Evolutionary conservation across 2,113 vertebrate genomes (phyloP).

Genomic region (Stigmatopora nigra): DNA sequence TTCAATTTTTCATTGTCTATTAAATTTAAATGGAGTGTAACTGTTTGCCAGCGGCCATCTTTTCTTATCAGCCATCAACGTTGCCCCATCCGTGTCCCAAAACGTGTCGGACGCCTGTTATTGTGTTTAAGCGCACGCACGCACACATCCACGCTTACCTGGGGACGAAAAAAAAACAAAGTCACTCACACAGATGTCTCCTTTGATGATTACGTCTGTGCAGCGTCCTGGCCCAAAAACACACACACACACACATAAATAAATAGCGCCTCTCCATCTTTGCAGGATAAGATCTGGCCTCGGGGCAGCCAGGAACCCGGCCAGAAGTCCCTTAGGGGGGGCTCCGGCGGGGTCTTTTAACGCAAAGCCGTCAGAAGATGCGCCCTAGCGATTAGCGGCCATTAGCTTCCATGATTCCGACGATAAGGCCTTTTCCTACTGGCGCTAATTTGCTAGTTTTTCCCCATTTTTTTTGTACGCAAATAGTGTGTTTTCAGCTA

Average conservation of each 20-base stretch:
- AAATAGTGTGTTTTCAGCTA: slow-evolving; percentile 27
- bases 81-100: slow-evolving; percentile 32
- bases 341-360: slow-evolving; percentile 12
- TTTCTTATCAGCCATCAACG: slow-evolving; percentile 43
- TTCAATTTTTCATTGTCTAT: slow-evolving; percentile 44
- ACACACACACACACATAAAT: slow-evolving; percentile 52
- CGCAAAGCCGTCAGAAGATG: slow-evolving; percentile 29
- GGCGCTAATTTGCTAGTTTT: slow-evolving; percentile 4
- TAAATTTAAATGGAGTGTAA: slow-evolving; percentile 57
- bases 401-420: slow-evolving; percentile 51
- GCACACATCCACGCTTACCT: slow-evolving; percentile 44
- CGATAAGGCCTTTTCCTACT: slow-evolving; percentile 8
- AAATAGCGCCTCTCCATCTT: slow-evolving; percentile 66
- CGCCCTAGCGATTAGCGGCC: slow-evolving; percentile 25
- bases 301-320: slow-evolving; percentile 55
- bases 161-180: slow-evolving; percentile 28
- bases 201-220: slow-evolving; percentile 64
- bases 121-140: slow-evolving; percentile 44
- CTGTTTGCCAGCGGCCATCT: slow-evolving; percentile 51
- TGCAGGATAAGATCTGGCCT: slow-evolving; percentile 70
- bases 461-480: slow-evolving; percentile 1
- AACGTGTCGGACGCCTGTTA: slow-evolving; percentile 45
- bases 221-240: slow-evolving; percentile 54
- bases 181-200: slow-evolving; percentile 62
- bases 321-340: slow-evolving; percentile 59